Evolutionary conservation across 2,888 invertebrate species (phyloP).

Genomic region (Dendrolimus pini): DNA sequence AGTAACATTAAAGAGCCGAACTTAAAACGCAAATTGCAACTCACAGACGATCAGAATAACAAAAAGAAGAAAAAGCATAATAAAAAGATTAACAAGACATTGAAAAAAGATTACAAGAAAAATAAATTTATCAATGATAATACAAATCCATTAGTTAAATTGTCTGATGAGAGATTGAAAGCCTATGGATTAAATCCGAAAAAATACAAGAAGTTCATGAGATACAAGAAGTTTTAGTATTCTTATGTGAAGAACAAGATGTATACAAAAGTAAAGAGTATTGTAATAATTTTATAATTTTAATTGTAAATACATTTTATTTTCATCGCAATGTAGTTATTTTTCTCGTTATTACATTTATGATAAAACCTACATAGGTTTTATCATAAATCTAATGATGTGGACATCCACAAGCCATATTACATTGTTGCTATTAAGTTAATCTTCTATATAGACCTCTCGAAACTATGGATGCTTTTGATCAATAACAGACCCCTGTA

Average conservation of each 20-base stretch:
- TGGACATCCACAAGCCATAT: neutral
- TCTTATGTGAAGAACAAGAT: neutral
- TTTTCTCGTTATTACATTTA: neutral
- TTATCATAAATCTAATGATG: neutral
- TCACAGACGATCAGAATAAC: slow-evolving; percentile 15
- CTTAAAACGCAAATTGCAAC: slow-evolving; percentile 20
- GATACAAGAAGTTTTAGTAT: slow-evolving; percentile 75
- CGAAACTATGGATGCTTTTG: no score
- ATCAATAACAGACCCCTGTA: no score
- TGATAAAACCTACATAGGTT: neutral
- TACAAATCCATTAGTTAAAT: slow-evolving; percentile 46
- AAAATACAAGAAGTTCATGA: slow-evolving; percentile 87
- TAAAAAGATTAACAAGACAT: slow-evolving; percentile 18
- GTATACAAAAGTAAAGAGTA: neutral
- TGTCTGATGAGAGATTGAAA: slow-evolving; percentile 88
- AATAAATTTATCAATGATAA: slow-evolving; percentile 26
- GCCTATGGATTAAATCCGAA: slow-evolving; percentile 96
- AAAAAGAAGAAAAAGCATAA: slow-evolving; percentile 27
- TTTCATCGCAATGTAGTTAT: neutral
- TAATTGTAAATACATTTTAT: no score
- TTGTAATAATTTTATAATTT: neutral
- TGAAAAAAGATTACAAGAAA: slow-evolving; percentile 19
- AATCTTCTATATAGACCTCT: no score
- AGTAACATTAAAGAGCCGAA: slow-evolving; percentile 8
- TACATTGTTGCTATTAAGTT: neutral